phyloP scores from a whole-genome alignment of 2,113 vertebrate genomes.

The Anhinga anhinga region DNA sequence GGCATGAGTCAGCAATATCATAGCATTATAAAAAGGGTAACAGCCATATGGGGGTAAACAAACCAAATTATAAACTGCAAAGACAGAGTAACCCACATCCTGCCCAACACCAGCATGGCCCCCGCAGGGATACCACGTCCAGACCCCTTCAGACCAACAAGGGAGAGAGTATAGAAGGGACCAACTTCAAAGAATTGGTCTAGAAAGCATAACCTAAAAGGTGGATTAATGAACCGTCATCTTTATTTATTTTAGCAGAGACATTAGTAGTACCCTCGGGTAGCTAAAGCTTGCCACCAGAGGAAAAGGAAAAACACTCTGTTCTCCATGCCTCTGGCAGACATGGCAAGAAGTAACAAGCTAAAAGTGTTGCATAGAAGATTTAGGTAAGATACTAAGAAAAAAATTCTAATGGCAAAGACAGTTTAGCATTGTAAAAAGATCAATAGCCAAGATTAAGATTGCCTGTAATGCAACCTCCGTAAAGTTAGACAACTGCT shows the following conservation, averaged over 20 bases:
- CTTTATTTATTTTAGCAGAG: not conserved
- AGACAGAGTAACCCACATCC: not conserved
- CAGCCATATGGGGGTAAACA: not conserved
- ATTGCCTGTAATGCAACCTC: not conserved
- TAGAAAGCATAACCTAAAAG: not conserved
- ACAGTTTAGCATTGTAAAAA: not conserved
- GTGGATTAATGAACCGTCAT: not conserved
- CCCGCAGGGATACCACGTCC: rapidly evolving
- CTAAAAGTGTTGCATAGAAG: not conserved
- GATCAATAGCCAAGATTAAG: not conserved
- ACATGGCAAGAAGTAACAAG: not conserved
- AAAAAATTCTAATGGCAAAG: not conserved
- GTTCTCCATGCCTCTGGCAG: not conserved
- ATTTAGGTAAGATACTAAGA: not conserved
- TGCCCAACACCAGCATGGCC: not conserved
- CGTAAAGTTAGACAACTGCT: not conserved
- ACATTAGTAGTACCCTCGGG: not conserved
- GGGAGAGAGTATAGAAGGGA: not conserved
- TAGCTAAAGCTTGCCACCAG: not conserved
- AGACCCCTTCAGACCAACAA: not conserved
- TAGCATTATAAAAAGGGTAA: not conserved
- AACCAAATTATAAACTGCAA: not conserved
- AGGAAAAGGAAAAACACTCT: not conserved
- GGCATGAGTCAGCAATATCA: not conserved
- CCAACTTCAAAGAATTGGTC: not conserved